These are phyloP conservation scores for Chiloscyllium punctatum DNA, from an alignment of 2,797 vertebrate species.

Conservation along the genomic window DNA sequence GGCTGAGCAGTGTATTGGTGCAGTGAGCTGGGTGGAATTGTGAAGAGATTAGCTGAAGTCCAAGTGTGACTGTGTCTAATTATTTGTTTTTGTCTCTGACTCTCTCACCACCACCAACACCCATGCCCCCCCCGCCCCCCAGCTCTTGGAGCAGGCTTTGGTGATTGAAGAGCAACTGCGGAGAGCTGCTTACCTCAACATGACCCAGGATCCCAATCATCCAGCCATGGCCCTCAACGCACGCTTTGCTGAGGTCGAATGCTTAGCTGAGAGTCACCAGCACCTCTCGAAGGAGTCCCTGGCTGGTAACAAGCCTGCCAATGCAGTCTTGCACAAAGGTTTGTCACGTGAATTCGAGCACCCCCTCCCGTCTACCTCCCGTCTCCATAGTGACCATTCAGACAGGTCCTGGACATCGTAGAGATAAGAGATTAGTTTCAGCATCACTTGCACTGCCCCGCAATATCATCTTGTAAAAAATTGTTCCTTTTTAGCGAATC, in stretches of 20 bases:
- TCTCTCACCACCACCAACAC: neutral
- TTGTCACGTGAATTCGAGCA: neutral
- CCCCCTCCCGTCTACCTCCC: constrained; percentile 26
- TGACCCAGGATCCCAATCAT: constrained; percentile 90
- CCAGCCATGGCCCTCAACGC: constrained; percentile 94
- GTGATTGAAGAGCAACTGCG: constrained; percentile 96
- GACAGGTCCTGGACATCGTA: constrained; percentile 35
- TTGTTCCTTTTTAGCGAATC: constrained; percentile 23
- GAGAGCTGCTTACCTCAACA: constrained; percentile 90
- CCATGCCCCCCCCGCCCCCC: constrained; percentile 28
- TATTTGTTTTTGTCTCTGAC: neutral
- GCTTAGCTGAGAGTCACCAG: constrained; percentile 95
- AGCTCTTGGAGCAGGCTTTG: constrained; percentile 94
- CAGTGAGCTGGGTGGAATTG: neutral
- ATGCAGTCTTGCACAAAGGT: constrained; percentile 97
- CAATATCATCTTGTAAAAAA: constrained; percentile 31
- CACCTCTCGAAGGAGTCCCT: constrained; percentile 97
- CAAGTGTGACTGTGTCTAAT: too few relatives aligned
- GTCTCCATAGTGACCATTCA: constrained; percentile 26
- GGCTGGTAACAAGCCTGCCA: constrained; percentile 93
- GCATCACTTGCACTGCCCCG: constrained; percentile 28
- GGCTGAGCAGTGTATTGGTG: neutral
- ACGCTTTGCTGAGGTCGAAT: constrained; percentile 91
- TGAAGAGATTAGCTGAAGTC: neutral
- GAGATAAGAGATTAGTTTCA: constrained; percentile 27